Evolutionary conservation across 2,797 vertebrate genomes (phyloP).

Genomic region (Phalanger gymnotis): DNA sequence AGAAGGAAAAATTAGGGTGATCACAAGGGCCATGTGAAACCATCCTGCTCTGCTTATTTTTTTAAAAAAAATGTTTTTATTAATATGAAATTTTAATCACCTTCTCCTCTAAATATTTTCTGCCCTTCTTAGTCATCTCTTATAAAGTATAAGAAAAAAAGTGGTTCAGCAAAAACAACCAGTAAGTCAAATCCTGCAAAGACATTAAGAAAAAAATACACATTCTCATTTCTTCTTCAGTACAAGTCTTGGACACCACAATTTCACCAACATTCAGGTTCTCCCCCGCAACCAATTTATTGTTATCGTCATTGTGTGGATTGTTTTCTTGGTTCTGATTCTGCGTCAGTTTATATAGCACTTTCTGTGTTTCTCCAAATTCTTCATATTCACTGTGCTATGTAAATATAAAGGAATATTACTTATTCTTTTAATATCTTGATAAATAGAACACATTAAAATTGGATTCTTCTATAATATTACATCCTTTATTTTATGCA

Average conservation of each 20-base stretch:
- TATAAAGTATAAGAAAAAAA: background rate
- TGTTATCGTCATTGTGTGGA: background rate
- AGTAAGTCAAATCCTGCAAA: background rate
- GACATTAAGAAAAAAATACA: background rate
- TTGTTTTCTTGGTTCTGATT: background rate
- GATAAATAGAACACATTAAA: no score
- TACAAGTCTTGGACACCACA: background rate
- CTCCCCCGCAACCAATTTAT: background rate
- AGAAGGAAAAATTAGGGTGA: background rate
- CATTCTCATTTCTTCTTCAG: background rate
- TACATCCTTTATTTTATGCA: no score
- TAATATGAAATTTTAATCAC: background rate
- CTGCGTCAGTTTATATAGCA: background rate
- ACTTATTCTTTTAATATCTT: no score
- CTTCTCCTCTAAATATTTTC: background rate
- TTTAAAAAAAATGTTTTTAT: background rate
- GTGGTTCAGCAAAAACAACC: background rate
- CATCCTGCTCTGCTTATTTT: background rate
- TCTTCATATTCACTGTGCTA: background rate
- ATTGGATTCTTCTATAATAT: no score
- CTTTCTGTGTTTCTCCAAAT: background rate
- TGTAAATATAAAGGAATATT: background rate
- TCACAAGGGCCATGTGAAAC: background rate
- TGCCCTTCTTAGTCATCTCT: background rate
- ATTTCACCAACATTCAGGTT: background rate